Conservation (phyloP, 2,888 invertebrate species). For the Craniophora ligustri region DNA sequence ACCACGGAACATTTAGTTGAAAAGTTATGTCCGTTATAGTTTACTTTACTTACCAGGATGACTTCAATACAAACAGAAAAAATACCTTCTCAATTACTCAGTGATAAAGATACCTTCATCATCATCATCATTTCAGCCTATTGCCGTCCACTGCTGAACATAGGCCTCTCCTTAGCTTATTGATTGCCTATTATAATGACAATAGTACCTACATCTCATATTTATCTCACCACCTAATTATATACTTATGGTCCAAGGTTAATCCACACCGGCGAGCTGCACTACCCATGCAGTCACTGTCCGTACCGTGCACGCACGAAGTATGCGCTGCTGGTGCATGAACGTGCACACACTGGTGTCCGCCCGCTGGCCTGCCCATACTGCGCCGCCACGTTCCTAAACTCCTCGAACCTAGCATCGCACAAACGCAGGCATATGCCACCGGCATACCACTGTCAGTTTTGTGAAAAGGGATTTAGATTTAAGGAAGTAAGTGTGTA, state of each 20-base stretch:
- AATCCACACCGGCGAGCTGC: conserved; percentile 53
- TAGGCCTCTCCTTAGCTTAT: too few species aligned
- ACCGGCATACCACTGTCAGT: conserved; percentile 55
- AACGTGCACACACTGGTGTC: conserved; percentile 55
- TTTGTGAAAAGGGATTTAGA: conserved; percentile 56
- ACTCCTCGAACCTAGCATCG: conserved; percentile 58
- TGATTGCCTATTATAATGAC: too few species aligned
- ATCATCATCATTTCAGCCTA: too few species aligned
- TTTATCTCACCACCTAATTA: too few species aligned
- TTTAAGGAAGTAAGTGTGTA: conserved; percentile 51
- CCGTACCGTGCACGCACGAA: conserved; percentile 58
- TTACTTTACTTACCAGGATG: too few species aligned
- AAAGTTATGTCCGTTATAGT: too few species aligned
- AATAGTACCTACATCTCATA: too few species aligned
- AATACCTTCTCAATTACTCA: too few species aligned
- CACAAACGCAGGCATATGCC: conserved; percentile 60
- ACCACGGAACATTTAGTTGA: too few species aligned
- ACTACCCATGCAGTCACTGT: conserved; percentile 51
- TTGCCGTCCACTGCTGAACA: too few species aligned
- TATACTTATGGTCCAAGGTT: conserved; percentile 36
- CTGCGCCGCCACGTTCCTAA: conserved; percentile 60
- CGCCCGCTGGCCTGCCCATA: conserved; percentile 54
- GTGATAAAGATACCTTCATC: too few species aligned
- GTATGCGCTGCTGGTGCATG: conserved; percentile 61
- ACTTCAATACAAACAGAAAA: too few species aligned